Base-by-base conservation (phyloP, 2,888 invertebrate genomes). In the Orchesellides sinensis region DNA sequence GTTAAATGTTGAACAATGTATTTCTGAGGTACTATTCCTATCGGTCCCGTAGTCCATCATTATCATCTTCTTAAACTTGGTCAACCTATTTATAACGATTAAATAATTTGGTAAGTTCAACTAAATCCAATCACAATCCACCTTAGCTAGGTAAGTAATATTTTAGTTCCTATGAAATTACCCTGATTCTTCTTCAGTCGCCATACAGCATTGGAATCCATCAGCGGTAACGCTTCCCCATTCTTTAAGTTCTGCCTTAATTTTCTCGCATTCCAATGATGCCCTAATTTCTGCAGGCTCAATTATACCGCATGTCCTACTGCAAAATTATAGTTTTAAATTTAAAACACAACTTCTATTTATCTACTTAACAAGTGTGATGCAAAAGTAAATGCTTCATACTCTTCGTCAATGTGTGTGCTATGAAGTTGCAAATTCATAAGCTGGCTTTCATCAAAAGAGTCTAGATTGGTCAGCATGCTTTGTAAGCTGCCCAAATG, bases 391-490 rank as follows among this genome's bases (percentile, higher is more conserved):
- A 52, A 52, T 52, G 52, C 19, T 8, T 6, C 35, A 35, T 35
- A 19, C 14, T 25, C 74, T 73, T 74, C 63, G 68, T 68, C 45
- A 49, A 75, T 12, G 47, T 79, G 69, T 14, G 85, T n/a, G n/a
- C n/a, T n/a, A n/a, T n/a, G 87, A 25, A 85, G 80, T 21, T 77
- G 72, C 4, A 87, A 59, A 65, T 80, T 72, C 0, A 79, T 23
- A 59, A 86, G 68, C 47, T 86, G 87, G 14, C 74, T 73, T 52
- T 82, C 70, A 47, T 87, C 87, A 72, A 86, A 85, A 10, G 85
- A 83, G 23, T 87, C 86, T 17, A 87, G 52, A 83, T 87, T 85
- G n/a, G 83, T 68, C 23, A 87, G 65, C 2, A 83, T 87, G 54
- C 85, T 79, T 66, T 86, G 86, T 29, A 87, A 82, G 40, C 72